Evolutionary conservation across 2,797 vertebrate genomes (phyloP).

Genomic region (Sebastes flavidus): DNA sequence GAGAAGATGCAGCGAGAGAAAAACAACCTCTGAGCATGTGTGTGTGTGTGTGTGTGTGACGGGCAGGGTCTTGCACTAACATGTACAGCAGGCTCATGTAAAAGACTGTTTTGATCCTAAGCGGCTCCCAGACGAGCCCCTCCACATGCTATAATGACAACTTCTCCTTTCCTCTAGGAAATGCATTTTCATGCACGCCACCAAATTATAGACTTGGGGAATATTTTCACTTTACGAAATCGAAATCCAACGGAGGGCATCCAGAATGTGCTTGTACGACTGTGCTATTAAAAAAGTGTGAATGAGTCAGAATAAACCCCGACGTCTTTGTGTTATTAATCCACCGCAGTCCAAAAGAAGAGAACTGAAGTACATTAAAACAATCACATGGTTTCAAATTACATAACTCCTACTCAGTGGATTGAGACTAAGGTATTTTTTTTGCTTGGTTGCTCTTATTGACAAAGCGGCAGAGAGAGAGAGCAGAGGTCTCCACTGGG

Average conservation of each 20-base stretch:
- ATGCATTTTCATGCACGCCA: slow-evolving; percentile 58
- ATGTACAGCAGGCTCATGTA: slow-evolving; percentile 66
- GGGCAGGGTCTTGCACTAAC: slow-evolving; percentile 73
- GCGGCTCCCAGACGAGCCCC: slow-evolving; percentile 63
- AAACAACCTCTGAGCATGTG: slow-evolving; percentile 44
- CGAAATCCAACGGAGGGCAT: slow-evolving; percentile 19
- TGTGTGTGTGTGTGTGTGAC: slow-evolving; percentile 35
- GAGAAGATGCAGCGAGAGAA: slow-evolving; percentile 35
- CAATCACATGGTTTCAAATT: slow-evolving; percentile 41
- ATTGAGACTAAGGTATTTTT: slow-evolving; percentile 31
- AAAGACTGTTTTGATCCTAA: slow-evolving; percentile 76
- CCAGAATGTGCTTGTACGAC: neutral
- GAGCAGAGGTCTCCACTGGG: slow-evolving; percentile 15
- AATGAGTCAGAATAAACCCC: slow-evolving; percentile 16
- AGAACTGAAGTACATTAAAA: neutral
- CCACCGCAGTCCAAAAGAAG: neutral
- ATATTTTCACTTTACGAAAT: slow-evolving; percentile 62
- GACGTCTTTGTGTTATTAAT: neutral
- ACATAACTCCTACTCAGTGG: slow-evolving; percentile 28
- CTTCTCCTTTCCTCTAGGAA: slow-evolving; percentile 72
- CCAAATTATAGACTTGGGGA: slow-evolving; percentile 64
- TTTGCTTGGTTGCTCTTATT: slow-evolving; percentile 52
- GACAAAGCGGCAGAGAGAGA: slow-evolving; percentile 34
- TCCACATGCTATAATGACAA: slow-evolving; percentile 77
- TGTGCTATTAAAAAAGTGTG: neutral